These are phyloP conservation scores for Pteropus alecto DNA, from an alignment of 2,113 vertebrate species.

Conservation along the genomic window DNA sequence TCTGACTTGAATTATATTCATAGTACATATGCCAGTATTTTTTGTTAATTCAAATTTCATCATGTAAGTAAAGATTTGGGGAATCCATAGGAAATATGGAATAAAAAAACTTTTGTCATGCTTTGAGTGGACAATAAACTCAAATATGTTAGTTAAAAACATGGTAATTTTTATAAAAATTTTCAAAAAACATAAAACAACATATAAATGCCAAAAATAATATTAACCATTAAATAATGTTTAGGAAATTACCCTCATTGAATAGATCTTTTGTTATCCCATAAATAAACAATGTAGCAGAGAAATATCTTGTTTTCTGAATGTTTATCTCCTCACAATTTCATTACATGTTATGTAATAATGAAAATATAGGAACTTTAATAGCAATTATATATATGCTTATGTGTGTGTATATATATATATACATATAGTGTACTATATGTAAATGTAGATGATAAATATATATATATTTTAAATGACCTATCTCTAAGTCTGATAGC, in stretches of 20 bases:
- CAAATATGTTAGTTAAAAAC: neutral
- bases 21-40: neutral
- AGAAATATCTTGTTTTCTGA: neutral
- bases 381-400: neutral
- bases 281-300: neutral
- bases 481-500: neutral
- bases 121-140: neutral
- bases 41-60: constrained; percentile 6
- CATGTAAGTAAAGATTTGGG: neutral
- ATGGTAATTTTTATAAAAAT: neutral
- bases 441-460: neutral
- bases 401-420: neutral
- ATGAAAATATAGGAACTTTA: neutral
- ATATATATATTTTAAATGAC: neutral
- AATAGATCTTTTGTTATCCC: neutral
- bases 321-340: neutral
- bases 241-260: neutral
- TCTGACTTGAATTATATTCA: constrained; percentile 19
- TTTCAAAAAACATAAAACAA: neutral
- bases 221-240: neutral
- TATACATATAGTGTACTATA: neutral
- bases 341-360: neutral
- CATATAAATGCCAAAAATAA: neutral
- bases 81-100: neutral
- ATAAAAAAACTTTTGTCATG: neutral